phyloP scores from a whole-genome alignment of 92 coral and sea anemone genomes.

The Porites divaricata region DNA sequence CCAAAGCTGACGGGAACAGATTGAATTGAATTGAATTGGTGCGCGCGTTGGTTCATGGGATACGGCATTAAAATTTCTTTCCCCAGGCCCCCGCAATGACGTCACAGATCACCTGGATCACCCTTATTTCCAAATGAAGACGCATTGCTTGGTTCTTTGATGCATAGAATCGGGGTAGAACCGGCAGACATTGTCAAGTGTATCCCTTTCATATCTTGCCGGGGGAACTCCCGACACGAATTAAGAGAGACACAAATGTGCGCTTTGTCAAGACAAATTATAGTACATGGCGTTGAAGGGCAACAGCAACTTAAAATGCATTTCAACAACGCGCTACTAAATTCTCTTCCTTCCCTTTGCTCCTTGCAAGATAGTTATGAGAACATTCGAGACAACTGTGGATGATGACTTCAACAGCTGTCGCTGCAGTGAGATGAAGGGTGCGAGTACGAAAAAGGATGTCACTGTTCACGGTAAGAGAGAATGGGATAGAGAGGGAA shows the following conservation, averaged over 20 bases:
- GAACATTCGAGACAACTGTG: slow-evolving; percentile 1
- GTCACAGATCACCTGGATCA: no score
- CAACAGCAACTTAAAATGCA: slow-evolving; percentile 43
- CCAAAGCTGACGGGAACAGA: no score
- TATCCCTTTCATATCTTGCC: slow-evolving; percentile 36
- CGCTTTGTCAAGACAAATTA: slow-evolving; percentile 29
- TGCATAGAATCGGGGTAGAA: slow-evolving; percentile 27
- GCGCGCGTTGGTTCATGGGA: no score
- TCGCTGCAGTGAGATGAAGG: no score
- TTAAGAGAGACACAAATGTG: slow-evolving; percentile 33
- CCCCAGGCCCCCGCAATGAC: no score
- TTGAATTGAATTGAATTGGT: no score
- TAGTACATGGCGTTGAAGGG: slow-evolving; percentile 35
- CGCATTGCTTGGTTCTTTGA: slow-evolving; percentile 37
- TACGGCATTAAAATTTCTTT: no score
- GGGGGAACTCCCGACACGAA: background rate
- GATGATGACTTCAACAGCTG: no score
- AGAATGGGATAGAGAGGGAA: no score
- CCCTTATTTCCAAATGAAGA: slow-evolving; percentile 52
- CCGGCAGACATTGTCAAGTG: slow-evolving; percentile 30
- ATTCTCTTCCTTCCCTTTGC: slow-evolving; percentile 7
- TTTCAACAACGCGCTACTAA: slow-evolving; percentile 29
- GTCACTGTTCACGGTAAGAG: no score
- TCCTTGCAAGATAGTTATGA: background rate
- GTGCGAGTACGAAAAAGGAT: no score